A percentile compares a stretch with the other conserved stretches of the same genome.
These are phyloP conservation scores for Coturnix japonica DNA, from an alignment of 2,113 vertebrate genomes.

Conservation along the genomic window DNA sequence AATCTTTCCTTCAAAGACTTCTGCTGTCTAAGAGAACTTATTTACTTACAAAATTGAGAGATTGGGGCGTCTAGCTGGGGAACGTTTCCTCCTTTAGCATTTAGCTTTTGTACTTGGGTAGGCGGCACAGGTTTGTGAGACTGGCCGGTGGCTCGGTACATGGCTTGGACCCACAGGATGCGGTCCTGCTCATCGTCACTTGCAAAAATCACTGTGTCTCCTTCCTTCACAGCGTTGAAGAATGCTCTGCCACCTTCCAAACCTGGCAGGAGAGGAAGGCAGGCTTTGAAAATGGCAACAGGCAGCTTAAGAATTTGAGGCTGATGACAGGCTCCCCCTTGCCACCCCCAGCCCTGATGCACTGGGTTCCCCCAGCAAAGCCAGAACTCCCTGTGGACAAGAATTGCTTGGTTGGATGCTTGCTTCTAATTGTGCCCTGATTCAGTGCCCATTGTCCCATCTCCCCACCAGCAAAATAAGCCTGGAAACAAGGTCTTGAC, in stretches of 20 bases:
- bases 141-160: slow-evolving; percentile 98
- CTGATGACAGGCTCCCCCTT: not conserved
- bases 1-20: slow-evolving; percentile 45
- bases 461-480: not conserved
- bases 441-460: not conserved
- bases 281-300: not conserved
- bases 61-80: slow-evolving; percentile 97
- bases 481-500: not conserved
- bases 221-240: slow-evolving; percentile 98
- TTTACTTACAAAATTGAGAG: slow-evolving; percentile 99
- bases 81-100: slow-evolving; percentile 90
- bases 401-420: not conserved
- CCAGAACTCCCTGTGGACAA: not conserved
- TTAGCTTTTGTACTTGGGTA: slow-evolving; percentile 98
- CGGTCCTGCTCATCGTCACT: slow-evolving; percentile 98
- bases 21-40: slow-evolving; percentile 46
- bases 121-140: slow-evolving; percentile 98
- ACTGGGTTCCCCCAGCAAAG: accelerated
- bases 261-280: slow-evolving; percentile 77
- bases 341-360: accelerated
- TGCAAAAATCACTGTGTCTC: slow-evolving; percentile 98
- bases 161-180: slow-evolving; percentile 98
- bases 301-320: not conserved
- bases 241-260: slow-evolving; percentile 95
- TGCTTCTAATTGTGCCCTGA: not conserved